These are phyloP conservation scores for Urocynchramus pylzowi DNA, from an alignment of 2,113 vertebrate species.

Conservation along the genomic window DNA sequence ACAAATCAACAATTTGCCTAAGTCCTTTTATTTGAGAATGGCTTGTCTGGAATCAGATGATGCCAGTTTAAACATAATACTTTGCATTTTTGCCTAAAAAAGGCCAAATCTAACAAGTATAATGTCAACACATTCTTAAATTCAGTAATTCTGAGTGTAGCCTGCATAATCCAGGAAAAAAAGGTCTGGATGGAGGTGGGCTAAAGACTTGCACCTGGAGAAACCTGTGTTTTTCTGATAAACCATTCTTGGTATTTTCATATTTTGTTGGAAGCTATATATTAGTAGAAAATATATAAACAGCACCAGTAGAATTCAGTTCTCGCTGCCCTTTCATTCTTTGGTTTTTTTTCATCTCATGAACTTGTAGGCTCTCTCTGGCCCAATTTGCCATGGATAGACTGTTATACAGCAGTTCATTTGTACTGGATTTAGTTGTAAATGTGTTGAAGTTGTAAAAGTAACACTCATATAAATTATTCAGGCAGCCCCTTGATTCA, in stretches of 20 bases:
- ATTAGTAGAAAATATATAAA: background rate
- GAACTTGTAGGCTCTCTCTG: background rate
- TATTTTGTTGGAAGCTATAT: background rate
- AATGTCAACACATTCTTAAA: background rate
- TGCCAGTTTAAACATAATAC: background rate
- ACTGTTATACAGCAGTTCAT: background rate
- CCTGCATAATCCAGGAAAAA: background rate
- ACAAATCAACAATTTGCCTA: background rate
- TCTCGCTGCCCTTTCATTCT: background rate
- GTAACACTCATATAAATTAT: conserved; percentile 54
- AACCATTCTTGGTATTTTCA: background rate
- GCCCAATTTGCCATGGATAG: background rate
- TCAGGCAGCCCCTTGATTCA: conserved; percentile 41
- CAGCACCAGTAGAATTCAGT: background rate
- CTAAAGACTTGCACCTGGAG: background rate
- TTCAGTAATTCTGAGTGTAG: background rate
- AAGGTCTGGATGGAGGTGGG: background rate
- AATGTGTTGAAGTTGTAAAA: conserved; percentile 50
- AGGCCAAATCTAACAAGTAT: background rate
- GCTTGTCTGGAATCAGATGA: background rate
- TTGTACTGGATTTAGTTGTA: conserved; percentile 29
- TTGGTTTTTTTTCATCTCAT: background rate
- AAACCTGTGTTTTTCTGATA: background rate
- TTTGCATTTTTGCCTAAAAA: background rate
- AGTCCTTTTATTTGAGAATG: background rate